Base-by-base conservation (phyloP, 2,113 vertebrate species). In the Petrocephalus zakoni region DNA sequence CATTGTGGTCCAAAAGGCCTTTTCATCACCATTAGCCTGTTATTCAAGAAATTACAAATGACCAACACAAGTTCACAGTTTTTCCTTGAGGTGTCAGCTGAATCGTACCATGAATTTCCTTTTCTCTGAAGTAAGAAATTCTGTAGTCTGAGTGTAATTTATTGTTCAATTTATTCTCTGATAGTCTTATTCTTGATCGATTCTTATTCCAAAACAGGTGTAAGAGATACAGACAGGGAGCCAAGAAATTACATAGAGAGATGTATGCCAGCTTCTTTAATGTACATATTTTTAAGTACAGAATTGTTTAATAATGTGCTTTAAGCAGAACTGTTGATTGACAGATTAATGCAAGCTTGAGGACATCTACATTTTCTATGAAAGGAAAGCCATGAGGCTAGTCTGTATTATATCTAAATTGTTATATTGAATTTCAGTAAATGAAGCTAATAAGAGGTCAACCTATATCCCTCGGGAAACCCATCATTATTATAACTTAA, bases 401-500 rank as follows among this genome's bases (percentile, higher is more conserved):
- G 5, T 25, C 61, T 52, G 19, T 42, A 75, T 84, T 82, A 87
- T 29, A 56, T 89, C 61, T 42, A 25, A 21, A 89, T 52, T 49
- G 78, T 81, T 84, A 34, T 85, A 87, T 85, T 88, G 68, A 90
- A 90, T 87, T 89, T 89, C 51, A 42, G 78, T 89, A 91, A 90
- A 89, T 88, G 85, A 82, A 87, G 88, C 83, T 86, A 90, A 90
- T 84, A 68, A 87, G 85, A 82, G 85, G 82, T 90, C 72, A 86
- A 84, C 42, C 55, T 88, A 61, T 84, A 29, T 87, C 89, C 34
- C 87, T 34, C n/a, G 85, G 89, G 90, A 89, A 85, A 88, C 61
- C 88, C 85, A 88, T 89, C n/a, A 58, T 88, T 90, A 86, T 88
- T 87, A 87, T 86, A 85, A 52, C 87, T 90, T 88, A 90, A 90